Evolutionary conservation across 1,140 invertebrate genomes (phyloP).

Genomic region (Halictus rubicundus): DNA sequence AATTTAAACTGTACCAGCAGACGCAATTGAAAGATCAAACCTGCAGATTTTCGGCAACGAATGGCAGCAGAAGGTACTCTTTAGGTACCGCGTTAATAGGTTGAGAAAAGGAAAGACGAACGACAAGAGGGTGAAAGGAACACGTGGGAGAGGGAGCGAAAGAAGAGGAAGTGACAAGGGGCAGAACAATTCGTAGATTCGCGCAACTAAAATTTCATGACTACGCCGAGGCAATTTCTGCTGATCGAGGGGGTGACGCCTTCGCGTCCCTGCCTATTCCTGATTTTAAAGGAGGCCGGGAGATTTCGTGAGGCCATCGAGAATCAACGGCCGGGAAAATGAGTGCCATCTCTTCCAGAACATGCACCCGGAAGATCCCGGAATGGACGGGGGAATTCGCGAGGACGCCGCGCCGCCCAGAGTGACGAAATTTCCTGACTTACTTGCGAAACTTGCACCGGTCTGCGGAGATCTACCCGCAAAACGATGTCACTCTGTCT

Average conservation of each 20-base stretch:
- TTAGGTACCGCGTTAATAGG: too few species aligned
- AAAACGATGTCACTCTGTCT: neutral
- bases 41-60: too few species aligned
- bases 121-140: too few species aligned
- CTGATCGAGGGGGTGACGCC: conserved; percentile 63
- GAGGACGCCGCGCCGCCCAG: conserved; percentile 19
- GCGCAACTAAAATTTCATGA: conserved; percentile 72
- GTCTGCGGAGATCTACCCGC: neutral
- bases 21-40: too few species aligned
- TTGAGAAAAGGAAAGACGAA: too few species aligned
- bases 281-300: conserved; percentile 23
- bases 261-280: conserved; percentile 40
- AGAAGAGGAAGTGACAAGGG: neutral
- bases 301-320: conserved; percentile 64
- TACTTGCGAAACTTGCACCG: conserved; percentile 10
- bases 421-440: conserved; percentile 58
- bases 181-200: conserved; percentile 62
- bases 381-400: conserved; percentile 50
- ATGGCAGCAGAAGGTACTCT: too few species aligned
- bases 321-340: conserved; percentile 78
- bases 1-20: too few species aligned
- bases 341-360: conserved; percentile 77
- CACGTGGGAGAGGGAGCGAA: neutral
- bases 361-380: conserved; percentile 64
- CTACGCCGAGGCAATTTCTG: conserved; percentile 69